Base-by-base conservation (phyloP, 2,113 vertebrate species). In the Pangasianodon hypophthalmus region DNA sequence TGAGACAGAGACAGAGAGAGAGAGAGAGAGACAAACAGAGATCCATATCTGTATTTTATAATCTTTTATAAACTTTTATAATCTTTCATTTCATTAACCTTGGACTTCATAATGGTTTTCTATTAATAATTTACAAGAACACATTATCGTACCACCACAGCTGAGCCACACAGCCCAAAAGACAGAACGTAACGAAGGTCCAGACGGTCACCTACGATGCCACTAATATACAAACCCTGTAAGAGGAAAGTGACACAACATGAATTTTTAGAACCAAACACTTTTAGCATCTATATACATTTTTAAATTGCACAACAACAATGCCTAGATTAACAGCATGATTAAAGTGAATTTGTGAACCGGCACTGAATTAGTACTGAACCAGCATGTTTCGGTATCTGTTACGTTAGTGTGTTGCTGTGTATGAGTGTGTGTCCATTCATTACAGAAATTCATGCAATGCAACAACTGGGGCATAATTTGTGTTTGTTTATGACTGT, bases 121-220 rank as follows among this genome's bases (percentile, higher is more conserved):
- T 58, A n/a, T 79, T 62, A 62, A 79, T 64, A 32, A 87, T 80
- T 79, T 62, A 62, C 37, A 52, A 64, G 21, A 88, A 75, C 11
- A 32, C 93, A 99, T 98, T 96, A 97, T 96, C 1, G 96, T 93
- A 99, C 98, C 97, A 98, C 97, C 0, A 96, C 82, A 13, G 98
- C 98, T 56, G 98, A 99, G 29, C 97, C 98, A 77, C 98, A 99
- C 95, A 99, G 97, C 90, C 98, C 98, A 7, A 98, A 96, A 64
- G 97, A 97, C 26, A 99, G 96, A 88, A 99, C 97, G 81, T 97
- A 97, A 87, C 98, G 97, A 84, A 98, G 96, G 91, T 99, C 98
- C 86, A 98, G 94, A 56, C 98, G 96, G 93, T 99, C 98, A 0
- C 97, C 98, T 58, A 98, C 93, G 86, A 97, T 94, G 0, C 98